These are phyloP conservation scores for Vipera ursinii DNA, from an alignment of 2,797 vertebrate species.

Conservation along the genomic window DNA sequence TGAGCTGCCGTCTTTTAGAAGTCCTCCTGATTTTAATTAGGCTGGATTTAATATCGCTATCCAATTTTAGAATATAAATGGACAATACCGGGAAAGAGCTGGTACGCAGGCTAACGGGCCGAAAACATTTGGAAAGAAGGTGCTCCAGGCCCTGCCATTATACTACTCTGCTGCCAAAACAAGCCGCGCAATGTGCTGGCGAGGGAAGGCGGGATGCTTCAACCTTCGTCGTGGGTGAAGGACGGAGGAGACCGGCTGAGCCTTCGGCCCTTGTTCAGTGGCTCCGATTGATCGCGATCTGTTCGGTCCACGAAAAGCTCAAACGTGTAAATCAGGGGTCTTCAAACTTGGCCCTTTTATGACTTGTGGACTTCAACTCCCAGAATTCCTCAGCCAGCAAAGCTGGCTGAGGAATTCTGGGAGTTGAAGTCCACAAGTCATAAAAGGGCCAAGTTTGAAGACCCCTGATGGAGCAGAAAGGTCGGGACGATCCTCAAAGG, in stretches of 20 bases:
- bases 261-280: neutral
- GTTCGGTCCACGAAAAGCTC: neutral
- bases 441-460: no score
- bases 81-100: neutral
- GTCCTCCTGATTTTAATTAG: neutral
- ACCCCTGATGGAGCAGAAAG: no score
- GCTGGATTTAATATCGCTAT: neutral
- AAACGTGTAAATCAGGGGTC: no score
- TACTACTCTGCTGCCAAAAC: neutral
- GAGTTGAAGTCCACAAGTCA: no score
- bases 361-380: no score
- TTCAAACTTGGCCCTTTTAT: no score
- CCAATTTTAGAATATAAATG: neutral
- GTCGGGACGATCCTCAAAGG: neutral
- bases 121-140: neutral
- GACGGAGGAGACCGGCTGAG: neutral
- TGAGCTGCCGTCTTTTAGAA: neutral
- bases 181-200: neutral
- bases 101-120: neutral
- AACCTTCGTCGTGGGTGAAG: neutral
- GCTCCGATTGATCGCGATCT: neutral
- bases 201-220: neutral
- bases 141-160: no score
- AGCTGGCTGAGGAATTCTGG: no score
- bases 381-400: no score